Base-by-base conservation (phyloP, 1,140 invertebrate species). In the Nasonia giraulti region DNA sequence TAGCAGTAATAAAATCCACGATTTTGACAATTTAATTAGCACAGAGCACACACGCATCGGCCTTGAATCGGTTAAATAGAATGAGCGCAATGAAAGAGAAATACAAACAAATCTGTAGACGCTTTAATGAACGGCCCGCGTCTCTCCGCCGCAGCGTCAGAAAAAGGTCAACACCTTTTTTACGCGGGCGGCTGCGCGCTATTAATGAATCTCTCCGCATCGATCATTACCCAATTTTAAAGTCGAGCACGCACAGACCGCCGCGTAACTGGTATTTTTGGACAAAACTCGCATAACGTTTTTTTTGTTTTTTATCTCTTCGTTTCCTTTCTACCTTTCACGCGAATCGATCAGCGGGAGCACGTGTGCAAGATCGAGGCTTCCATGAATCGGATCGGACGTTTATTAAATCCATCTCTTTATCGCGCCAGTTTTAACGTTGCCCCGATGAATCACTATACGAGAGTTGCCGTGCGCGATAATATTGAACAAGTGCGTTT, bases 191-290 rank as follows among this genome's bases (percentile, higher is more conserved):
- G 17, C 20, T 5, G 17, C 55, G 55, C 17, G 55, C 55, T 62
- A 62, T 62, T 62, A 62, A 62, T 62, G 17, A 62, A n/a, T 62
- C 55, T 2, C 55, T 0, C 55, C 20, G 6, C 55, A 62, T 62
- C 55, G 55, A n/a, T 62, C 55, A 62, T n/a, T 62, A 62, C 55
- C 55, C 55, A 62, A 62, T 62, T 62, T 62, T n/a, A 62, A 62
- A 62, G 17, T 62, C 20, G 55, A 62, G 55, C 55, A 50, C 55
- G 2, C 5, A 0, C 55, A 37, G 55, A 55, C 14, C 27, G 27
- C 1, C 27, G 14, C 17, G 17, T 55, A 55, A 55, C 50, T 55
- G 12, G 17, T 17, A 55, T 37, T 37, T 55, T 55, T 55, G 12
- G 50, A 5, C 14, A 55, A 55, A 55, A 14, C 50, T 55, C 50